phyloP scores from a whole-genome alignment of 2,797 vertebrate species.

The Gadopsis marmoratus region DNA sequence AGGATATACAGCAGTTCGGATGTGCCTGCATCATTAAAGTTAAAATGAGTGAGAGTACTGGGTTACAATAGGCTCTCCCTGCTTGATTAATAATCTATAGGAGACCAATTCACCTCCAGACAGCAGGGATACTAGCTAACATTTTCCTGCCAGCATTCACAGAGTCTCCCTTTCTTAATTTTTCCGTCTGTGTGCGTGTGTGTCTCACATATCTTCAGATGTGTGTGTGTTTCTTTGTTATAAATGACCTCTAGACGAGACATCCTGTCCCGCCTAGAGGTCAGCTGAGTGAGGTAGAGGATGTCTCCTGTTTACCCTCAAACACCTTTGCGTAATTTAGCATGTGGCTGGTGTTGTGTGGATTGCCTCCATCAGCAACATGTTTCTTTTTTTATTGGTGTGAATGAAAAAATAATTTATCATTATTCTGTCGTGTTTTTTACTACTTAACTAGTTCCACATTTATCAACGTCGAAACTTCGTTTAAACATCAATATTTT shows the following conservation, averaged over 20 bases:
- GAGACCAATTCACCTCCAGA: constrained; percentile 64
- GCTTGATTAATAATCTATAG: constrained; percentile 68
- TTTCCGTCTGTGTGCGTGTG: constrained; percentile 3
- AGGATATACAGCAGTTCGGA: constrained; percentile 52
- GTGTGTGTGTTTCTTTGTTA: constrained; percentile 16
- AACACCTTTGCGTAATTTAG: constrained; percentile 59
- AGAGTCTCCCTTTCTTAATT: constrained; percentile 40
- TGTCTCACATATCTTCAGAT: constrained; percentile 1
- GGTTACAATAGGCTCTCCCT: constrained; percentile 67
- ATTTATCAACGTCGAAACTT: too few relatives aligned
- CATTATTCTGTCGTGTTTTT: too few relatives aligned
- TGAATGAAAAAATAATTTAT: too few relatives aligned
- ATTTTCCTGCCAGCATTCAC: constrained; percentile 44
- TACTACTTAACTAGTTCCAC: too few relatives aligned
- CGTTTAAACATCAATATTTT: too few relatives aligned
- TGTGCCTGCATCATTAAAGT: constrained; percentile 67
- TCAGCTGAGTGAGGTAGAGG: constrained; percentile 55
- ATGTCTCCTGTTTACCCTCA: constrained; percentile 68
- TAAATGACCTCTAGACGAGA: constrained; percentile 67
- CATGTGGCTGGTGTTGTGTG: constrained; percentile 27
- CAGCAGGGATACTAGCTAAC: constrained; percentile 44
- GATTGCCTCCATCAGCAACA: background rate
- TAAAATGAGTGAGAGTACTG: constrained; percentile 52
- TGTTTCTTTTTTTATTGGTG: background rate
- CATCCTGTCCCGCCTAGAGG: constrained; percentile 64